phyloP scores from a whole-genome alignment of 2,888 invertebrate genomes.

The Bimastos eiseni region DNA sequence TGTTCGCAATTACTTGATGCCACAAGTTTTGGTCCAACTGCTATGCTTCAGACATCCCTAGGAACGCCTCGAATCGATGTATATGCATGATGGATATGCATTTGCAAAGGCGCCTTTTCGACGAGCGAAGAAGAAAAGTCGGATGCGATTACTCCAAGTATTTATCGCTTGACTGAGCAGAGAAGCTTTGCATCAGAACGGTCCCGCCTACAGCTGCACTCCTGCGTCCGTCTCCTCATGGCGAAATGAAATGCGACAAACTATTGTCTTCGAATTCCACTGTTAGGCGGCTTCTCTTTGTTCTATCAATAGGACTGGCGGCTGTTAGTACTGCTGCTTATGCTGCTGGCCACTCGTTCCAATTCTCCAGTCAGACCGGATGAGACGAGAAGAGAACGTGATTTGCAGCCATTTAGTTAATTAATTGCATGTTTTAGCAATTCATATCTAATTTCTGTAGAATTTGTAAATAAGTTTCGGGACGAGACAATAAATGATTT shows the following conservation, averaged over 20 bases:
- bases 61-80: neutral
- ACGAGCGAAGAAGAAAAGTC: neutral
- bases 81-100: neutral
- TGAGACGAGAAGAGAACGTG: neutral
- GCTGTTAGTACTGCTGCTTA: too few species aligned
- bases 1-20: neutral
- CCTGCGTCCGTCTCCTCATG: neutral
- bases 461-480: neutral
- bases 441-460: neutral
- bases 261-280: neutral
- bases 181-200: slow-evolving; percentile 10
- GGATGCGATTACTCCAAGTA: slow-evolving; percentile 13
- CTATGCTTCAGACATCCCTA: neutral
- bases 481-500: neutral
- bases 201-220: neutral
- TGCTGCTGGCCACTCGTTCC: neutral
- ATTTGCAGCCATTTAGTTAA: slow-evolving; percentile 13
- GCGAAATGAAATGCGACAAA: neutral
- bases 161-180: neutral
- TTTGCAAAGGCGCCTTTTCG: slow-evolving; percentile 9
- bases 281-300: slow-evolving; percentile 6
- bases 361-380: neutral
- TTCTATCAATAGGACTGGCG: neutral
- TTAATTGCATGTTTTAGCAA: neutral
- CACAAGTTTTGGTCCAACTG: neutral